Evolutionary conservation across 2,888 invertebrate genomes (phyloP), one percentile per base, ranked within the genome.

Genomic region (Trachelus iudaicus): DNA sequence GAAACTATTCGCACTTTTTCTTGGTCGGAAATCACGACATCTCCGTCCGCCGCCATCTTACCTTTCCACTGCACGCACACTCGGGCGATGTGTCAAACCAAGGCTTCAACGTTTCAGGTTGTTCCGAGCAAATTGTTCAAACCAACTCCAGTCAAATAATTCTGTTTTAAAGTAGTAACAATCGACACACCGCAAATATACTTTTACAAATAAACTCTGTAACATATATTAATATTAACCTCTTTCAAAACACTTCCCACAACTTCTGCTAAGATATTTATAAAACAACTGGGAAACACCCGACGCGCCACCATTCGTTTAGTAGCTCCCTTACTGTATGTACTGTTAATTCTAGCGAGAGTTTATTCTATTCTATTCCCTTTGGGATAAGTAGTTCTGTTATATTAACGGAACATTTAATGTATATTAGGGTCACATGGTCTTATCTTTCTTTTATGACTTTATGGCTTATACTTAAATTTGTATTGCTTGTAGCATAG

Each of bases 1-100:
- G 98, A 98, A 86, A 98, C 98, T 93, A 99, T 98, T 93, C 97
- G 95, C 91, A 98, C 97, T 95, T 97, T 97, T 94, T 97, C 97
- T 92, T 95, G 95, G 93, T 97, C 97, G 92, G 95, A 95, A 92
- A 97, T 96, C 92, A 94, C 94, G 93, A 95, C 95, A 93, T 96
- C 95, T 92, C 95, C 95, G 93, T 96, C 96, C 93, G 95, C 94
- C 95, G 96, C 96, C 97, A 98, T 96, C 95, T 96, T 95, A 86
- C 86, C 87, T 89, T 89, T 81, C 83, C 85, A 89, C 89, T 87
- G 78, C 78, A 78, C 78, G 78, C 89, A 85, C 87, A 87, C 82
- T 79, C 85, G 84, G 85, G 85, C 85, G 85, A 87, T 89, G 89
- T 90, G 90, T 90, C 90, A 90, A 88, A 89, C 85, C 88, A 89